Evolutionary conservation across 2,797 vertebrate species (phyloP).

Genomic region (Premnoplex brunnescens): DNA sequence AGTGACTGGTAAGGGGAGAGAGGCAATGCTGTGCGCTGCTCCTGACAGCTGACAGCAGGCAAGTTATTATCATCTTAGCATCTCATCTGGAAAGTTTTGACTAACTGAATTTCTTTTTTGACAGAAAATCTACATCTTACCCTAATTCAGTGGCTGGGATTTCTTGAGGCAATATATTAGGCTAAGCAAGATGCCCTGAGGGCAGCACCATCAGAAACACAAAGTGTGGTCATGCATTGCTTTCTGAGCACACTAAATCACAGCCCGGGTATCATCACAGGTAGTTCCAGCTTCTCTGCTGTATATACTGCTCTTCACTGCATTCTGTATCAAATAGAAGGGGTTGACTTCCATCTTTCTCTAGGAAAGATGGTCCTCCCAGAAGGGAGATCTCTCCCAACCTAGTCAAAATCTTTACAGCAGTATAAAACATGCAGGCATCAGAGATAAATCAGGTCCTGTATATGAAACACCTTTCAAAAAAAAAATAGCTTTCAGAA

Average conservation of each 20-base stretch:
- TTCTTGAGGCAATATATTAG: not conserved
- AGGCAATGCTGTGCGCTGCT: not conserved
- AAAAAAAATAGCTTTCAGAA: not conserved
- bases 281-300: not conserved
- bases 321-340: not conserved
- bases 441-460: not conserved
- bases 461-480: not conserved
- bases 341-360: not conserved
- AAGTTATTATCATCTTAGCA: not conserved
- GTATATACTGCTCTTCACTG: not conserved
- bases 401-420: not conserved
- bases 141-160: not conserved
- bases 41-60: not conserved
- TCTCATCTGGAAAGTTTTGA: conserved; percentile 36
- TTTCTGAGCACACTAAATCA: not conserved
- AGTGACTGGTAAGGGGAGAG: not conserved
- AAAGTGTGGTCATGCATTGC: not conserved
- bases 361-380: not conserved
- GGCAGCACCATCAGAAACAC: not conserved
- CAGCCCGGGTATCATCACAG: not conserved
- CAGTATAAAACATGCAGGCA: not conserved
- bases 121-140: conserved; percentile 13
- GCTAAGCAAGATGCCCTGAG: not conserved
- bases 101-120: conserved; percentile 8
- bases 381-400: not conserved